Evolutionary conservation across 2,888 invertebrate species (phyloP).

Genomic region (Coecobrya sp.): DNA sequence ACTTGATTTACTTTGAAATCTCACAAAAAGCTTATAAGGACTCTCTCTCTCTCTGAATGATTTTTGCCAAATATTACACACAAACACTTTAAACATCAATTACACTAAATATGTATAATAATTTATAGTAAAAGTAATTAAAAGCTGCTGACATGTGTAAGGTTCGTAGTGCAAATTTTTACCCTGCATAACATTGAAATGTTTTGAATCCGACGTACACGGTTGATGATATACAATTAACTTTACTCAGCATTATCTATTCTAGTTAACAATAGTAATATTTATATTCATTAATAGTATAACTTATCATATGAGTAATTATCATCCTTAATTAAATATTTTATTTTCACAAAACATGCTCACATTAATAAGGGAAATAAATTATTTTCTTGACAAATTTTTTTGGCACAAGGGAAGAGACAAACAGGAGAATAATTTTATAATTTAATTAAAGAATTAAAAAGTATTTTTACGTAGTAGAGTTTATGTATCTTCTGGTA

Average conservation of each 20-base stretch:
- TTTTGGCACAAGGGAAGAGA: not conserved
- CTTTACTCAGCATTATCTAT: constrained; percentile 2
- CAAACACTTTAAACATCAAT: not conserved
- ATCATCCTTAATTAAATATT: not conserved
- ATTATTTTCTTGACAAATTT: not conserved
- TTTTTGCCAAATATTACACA: not conserved
- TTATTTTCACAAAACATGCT: not conserved
- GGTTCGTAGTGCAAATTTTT: constrained; percentile 69
- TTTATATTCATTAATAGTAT: not conserved
- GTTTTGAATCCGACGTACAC: constrained; percentile 68
- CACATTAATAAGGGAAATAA: not conserved
- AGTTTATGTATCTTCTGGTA: no score
- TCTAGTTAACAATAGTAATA: not conserved
- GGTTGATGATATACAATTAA: constrained; percentile 68
- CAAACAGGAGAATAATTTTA: not conserved
- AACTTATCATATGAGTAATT: not conserved
- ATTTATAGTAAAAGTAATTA: not conserved
- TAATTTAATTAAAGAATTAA: not conserved
- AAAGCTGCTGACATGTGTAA: constrained; percentile 49
- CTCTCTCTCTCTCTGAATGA: not conserved
- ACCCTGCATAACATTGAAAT: constrained; percentile 82
- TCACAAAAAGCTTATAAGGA: not conserved
- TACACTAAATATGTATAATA: constrained; percentile 1
- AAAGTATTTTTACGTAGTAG: no score
- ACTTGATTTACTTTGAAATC: not conserved